phyloP scores from a whole-genome alignment of 2,888 invertebrate genomes.

The Cephus pygmeus region DNA sequence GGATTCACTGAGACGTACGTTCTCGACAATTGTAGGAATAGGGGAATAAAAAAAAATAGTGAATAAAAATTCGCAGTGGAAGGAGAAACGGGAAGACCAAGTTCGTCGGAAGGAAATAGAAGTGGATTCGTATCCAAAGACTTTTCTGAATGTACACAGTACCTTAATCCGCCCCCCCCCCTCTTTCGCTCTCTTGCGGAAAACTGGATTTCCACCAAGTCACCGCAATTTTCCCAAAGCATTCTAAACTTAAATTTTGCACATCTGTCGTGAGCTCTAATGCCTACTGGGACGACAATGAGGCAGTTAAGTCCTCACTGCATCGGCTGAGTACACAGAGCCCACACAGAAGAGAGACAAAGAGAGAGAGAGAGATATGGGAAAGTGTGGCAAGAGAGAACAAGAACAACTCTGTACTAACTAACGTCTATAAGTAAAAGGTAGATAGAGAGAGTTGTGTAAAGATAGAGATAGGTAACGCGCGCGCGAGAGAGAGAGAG shows the following conservation, averaged over 20 bases:
- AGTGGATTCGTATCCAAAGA: background rate
- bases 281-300: conserved; percentile 56
- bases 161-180: conserved; percentile 34
- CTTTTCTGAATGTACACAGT: background rate
- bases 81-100: background rate
- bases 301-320: conserved; percentile 59
- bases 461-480: conserved; percentile 18
- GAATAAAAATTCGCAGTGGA: background rate
- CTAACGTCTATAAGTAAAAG: background rate
- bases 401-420: background rate
- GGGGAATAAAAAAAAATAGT: too few species aligned
- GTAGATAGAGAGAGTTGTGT: conserved; percentile 48
- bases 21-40: background rate
- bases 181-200: background rate
- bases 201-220: conserved; percentile 3
- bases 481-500: conserved; percentile 24
- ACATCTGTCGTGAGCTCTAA: conserved; percentile 58
- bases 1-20: background rate
- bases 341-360: conserved; percentile 34
- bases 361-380: background rate
- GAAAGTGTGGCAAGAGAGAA: background rate
- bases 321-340: conserved; percentile 59
- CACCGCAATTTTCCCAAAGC: conserved; percentile 29
- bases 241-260: conserved; percentile 56
- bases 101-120: background rate